Conservation (phyloP, 1,140 invertebrate genomes). For the Anadara kagoshimensis region DNA sequence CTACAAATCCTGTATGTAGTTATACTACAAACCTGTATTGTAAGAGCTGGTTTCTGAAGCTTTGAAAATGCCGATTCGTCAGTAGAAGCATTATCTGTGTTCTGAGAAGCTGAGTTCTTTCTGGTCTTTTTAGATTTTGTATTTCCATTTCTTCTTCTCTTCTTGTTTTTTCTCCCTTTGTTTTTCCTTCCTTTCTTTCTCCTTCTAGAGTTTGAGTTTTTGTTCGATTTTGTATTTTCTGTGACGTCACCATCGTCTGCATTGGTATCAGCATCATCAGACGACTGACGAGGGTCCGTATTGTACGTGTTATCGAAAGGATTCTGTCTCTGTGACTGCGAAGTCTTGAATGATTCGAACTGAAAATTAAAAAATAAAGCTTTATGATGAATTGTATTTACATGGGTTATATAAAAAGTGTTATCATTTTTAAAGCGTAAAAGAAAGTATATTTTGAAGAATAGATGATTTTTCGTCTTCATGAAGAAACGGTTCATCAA, state of each 20-base stretch:
- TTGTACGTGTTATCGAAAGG: conserved; percentile 56
- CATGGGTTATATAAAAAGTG: background rate
- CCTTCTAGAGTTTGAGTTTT: conserved; percentile 9
- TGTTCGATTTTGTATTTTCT: conserved; percentile 14
- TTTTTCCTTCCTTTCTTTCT: conserved; percentile 37
- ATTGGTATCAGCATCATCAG: background rate
- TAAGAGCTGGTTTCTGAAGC: conserved; percentile 1
- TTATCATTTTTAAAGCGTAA: background rate
- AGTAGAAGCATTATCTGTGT: conserved; percentile 3
- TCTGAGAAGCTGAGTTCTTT: background rate
- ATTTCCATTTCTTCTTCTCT: conserved; percentile 43
- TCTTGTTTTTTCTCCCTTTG: conserved; percentile 41
- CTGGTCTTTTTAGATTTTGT: conserved; percentile 16
- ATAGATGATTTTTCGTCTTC: background rate
- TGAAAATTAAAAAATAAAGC: conserved; percentile 3
- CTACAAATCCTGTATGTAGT: background rate
- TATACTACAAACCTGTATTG: conserved; percentile 12
- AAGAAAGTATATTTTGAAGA: background rate
- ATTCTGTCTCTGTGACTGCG: conserved; percentile 8
- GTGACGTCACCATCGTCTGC: conserved; percentile 4
- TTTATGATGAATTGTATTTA: background rate
- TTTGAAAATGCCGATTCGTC: conserved; percentile 9
- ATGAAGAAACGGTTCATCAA: background rate
- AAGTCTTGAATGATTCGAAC: background rate
- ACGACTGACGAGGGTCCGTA: conserved; percentile 42